Evolutionary conservation across 2,888 invertebrate genomes (phyloP), one percentile per base, ranked within the genome.

Genomic region (Drosophila greeni): DNA sequence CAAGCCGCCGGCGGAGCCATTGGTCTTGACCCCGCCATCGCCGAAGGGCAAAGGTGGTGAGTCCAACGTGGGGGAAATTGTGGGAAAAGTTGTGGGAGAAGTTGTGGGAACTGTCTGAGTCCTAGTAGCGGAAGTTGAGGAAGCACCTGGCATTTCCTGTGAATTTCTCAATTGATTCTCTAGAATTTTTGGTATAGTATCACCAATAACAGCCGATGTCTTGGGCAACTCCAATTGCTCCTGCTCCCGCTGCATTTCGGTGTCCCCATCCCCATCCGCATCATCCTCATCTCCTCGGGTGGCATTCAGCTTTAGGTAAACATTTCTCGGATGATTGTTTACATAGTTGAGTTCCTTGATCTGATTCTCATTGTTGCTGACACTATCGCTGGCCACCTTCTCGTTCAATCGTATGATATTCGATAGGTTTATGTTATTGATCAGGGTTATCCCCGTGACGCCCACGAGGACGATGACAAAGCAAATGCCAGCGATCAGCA

Each of bases 391-490:
- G 70, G 88, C 87, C 61, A 87, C 87, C 73, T 88, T 85, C 74
- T 88, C 88, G 60, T 88, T 88, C 47, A 88, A 68, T 29, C 87
- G 82, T 61, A 88, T 87, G 20, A 88, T 88, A 43, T 88, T 88
- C 33, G 88, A 87, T 52, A 88, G 74, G 74, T 88, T 88, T 39
- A 88, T 86, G 62, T 88, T 87, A 66, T 87, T 89, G 66, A 90
- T 88, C 54, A 91, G 82, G 34, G 91, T 91, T 11, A 91, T 88
- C 45, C 91, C 90, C 14, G 90, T 90, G 82, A 90, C 88, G 20
- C 89, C 90, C 82, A 91, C 89, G 64, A 91, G 87, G 9, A 91
- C 85, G 66, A 91, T 88, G 42, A 90, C 89, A 29, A 90, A 89
- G 58, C 89, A 84, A 39, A 90, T 84, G 52, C 90, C 88, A 47